A percentile compares a stretch with the other conserved stretches of the same genome.
Evolutionary conservation across 2,797 vertebrate genomes (phyloP).

Genomic region (Cyclopterus lumpus): DNA sequence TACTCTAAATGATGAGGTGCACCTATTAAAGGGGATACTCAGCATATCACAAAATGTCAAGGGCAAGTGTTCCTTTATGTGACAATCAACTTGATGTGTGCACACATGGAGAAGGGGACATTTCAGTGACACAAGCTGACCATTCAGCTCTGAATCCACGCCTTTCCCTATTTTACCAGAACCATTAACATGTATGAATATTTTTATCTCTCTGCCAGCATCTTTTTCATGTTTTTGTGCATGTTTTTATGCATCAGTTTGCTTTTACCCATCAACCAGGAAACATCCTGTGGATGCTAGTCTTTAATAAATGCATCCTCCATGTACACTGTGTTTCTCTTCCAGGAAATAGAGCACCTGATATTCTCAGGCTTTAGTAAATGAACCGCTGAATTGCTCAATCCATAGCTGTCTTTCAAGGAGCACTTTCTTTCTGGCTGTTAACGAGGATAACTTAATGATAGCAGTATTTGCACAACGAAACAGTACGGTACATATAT

Average conservation of each 20-base stretch:
- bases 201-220: neutral
- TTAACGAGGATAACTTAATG: constrained; percentile 43
- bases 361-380: constrained; percentile 3
- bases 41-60: constrained; percentile 66
- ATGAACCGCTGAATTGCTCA: constrained; percentile 23
- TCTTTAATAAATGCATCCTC: neutral
- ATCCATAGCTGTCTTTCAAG: constrained; percentile 32
- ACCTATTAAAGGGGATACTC: constrained; percentile 57
- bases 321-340: neutral
- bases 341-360: neutral
- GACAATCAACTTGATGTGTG: constrained; percentile 35
- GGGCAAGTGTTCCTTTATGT: constrained; percentile 57
- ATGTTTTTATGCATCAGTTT: neutral
- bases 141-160: constrained; percentile 16
- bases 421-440: neutral
- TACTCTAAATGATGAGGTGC: constrained; percentile 52
- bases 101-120: constrained; percentile 43
- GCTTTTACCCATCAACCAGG: constrained; percentile 6
- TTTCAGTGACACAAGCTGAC: constrained; percentile 43
- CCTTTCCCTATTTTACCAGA: constrained; percentile 21
- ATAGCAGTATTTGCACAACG: constrained; percentile 16
- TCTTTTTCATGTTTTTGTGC: neutral
- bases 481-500: constrained; percentile 39
- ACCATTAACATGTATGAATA: neutral
- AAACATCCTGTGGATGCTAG: neutral